These are phyloP conservation scores for Creontiades dilutus DNA, from an alignment of 2,888 invertebrate species.

Conservation along the genomic window DNA sequence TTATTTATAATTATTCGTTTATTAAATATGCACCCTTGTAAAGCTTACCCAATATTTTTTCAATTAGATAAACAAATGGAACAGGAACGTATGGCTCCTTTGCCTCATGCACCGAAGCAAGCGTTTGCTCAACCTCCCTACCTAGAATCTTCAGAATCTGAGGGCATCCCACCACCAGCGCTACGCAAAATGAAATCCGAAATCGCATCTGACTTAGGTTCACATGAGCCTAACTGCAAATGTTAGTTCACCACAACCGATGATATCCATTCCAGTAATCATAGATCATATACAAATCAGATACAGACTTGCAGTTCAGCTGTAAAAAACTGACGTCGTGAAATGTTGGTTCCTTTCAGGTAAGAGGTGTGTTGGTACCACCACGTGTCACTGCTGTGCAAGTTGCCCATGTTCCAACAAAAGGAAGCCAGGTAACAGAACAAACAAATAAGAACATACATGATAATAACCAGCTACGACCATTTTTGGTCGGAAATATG, in stretches of 20 bases:
- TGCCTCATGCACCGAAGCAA: background rate
- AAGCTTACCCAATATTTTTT: too few species aligned
- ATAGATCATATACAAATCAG: too few species aligned
- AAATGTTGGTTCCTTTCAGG: background rate
- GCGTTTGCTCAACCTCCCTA: background rate
- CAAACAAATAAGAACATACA: too few species aligned
- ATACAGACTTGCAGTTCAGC: too few species aligned
- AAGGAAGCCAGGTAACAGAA: constrained; percentile 31
- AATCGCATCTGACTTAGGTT: background rate
- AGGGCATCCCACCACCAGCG: background rate
- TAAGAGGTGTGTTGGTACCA: constrained; percentile 1
- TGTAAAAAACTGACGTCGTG: background rate
- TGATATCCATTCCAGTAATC: too few species aligned
- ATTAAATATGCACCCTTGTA: too few species aligned
- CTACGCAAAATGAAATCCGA: background rate
- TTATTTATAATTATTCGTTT: too few species aligned
- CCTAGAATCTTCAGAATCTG: background rate
- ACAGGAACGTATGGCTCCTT: background rate
- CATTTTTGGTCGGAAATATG: too few species aligned
- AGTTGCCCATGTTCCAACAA: constrained; percentile 19
- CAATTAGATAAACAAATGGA: too few species aligned
- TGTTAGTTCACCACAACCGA: background rate
- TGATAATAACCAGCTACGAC: too few species aligned
- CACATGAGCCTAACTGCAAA: background rate
- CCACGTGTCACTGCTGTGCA: constrained; percentile 47